Evolutionary conservation across 2,888 invertebrate species (phyloP).

Genomic region (Diplolepis rosae): DNA sequence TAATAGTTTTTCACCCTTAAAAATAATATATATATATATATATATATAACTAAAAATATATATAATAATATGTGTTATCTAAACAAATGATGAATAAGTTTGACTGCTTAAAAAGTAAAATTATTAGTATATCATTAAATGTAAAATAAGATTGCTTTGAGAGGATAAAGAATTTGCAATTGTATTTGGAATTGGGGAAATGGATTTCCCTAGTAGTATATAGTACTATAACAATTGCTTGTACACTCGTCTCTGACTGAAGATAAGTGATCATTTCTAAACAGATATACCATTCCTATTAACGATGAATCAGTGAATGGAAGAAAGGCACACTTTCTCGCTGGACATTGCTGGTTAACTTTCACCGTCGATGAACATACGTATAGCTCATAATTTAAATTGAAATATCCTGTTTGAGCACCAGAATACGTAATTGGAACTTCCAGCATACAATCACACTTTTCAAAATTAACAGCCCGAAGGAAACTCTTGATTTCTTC

Average conservation of each 20-base stretch:
- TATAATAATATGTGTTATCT: no score
- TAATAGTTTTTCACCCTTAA: no score
- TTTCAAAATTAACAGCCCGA: not conserved
- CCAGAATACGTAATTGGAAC: constrained; percentile 8
- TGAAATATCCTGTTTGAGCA: constrained; percentile 59
- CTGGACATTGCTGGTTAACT: constrained; percentile 68
- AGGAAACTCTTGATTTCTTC: not conserved
- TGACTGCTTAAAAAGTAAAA: no score
- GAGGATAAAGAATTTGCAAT: not conserved
- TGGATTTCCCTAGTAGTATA: not conserved
- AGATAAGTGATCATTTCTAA: constrained; percentile 51
- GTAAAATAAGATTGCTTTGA: not conserved
- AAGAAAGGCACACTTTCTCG: constrained; percentile 73
- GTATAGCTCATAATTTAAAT: constrained; percentile 54
- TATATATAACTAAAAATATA: not conserved
- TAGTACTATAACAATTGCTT: constrained; percentile 1
- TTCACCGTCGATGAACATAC: constrained; percentile 71
- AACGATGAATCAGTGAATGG: constrained; percentile 69
- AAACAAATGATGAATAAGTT: no score
- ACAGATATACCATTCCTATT: constrained; percentile 53
- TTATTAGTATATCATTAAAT: no score
- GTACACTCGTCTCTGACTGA: constrained; percentile 9
- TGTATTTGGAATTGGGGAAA: not conserved
- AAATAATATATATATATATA: not conserved
- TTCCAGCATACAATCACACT: not conserved